A percentile compares a stretch with the other conserved stretches of the same genome.
These are phyloP conservation scores for Cephalopterus ornatus DNA, from an alignment of 2,113 vertebrate species.

Conservation along the genomic window DNA sequence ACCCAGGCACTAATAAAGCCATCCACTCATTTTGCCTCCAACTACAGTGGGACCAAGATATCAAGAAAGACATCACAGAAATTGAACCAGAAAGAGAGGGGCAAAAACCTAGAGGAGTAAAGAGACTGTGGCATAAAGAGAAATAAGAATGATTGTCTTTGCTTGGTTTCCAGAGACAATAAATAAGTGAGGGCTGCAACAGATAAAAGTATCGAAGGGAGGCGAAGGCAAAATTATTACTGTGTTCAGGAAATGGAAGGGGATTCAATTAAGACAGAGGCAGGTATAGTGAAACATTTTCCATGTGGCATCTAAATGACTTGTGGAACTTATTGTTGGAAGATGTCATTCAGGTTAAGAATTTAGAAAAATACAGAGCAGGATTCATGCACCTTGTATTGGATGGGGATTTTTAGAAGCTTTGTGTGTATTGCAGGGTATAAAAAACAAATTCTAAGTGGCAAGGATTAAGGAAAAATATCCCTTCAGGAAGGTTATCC, in stretches of 20 bases:
- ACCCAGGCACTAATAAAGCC: neutral
- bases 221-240: neutral
- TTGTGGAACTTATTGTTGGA: neutral
- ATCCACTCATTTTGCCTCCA: neutral
- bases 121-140: neutral
- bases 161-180: neutral
- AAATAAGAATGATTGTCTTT: neutral
- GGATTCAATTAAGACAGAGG: neutral
- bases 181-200: neutral
- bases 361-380: neutral
- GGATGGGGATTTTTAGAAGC: neutral
- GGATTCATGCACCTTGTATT: neutral
- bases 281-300: neutral
- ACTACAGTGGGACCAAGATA: neutral
- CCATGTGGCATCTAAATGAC: neutral
- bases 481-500: neutral
- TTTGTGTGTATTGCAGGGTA: neutral
- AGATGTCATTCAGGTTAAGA: neutral
- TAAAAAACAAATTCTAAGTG: neutral
- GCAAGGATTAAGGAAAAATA: slow-evolving; percentile 1
- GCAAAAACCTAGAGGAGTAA: neutral
- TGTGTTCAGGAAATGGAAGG: neutral
- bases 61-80: neutral
- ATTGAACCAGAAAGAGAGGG: neutral
- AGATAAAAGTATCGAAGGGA: neutral